Evolutionary conservation across 2,113 vertebrate genomes (phyloP), one percentile per base, ranked within the genome.

Genomic region (Petrocephalus zakoni): DNA sequence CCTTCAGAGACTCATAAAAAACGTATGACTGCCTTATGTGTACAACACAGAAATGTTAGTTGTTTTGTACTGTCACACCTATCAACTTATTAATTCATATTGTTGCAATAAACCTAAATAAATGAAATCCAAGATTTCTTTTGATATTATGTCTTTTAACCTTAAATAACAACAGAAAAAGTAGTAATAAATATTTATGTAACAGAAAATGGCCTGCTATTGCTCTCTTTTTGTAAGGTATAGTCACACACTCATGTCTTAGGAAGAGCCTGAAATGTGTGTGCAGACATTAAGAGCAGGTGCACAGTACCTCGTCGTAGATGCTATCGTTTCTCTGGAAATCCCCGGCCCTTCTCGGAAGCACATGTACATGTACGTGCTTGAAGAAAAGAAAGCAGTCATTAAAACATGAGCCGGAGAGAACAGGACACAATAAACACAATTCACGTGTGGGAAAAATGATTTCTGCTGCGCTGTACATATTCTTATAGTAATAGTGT

Each of bases 331-430:
- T 97, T 68, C 91, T 93, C 88, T 93, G 90, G 92, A 98, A 98
- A 94, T 98, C 97, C 34, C 96, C 96, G 0, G 90, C 91, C 90
- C 93, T 97, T 90, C 97, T 95, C 29, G 97, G 94, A 81, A 98
- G 95, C 81, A 98, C 83, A 0, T 97, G 97, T 91, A 98, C 92
- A 0, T 98, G 97, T 75, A 98, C 96, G n/a, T 98, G 97, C 96
- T 97, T 94, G 83, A 94, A 94, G 90, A 88, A 93, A 89, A n/a
- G 90, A n/a, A 8, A 4, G 52, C 52, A 29, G 42, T 11, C 8
- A 5, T 51, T 51, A 84, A 2, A n/a, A 13, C 6, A 85, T 2
- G n/a, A 15, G 46, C 82, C 25, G 21, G 17, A 29, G 46, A 85
- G 22, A 52, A 29, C 10, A 22, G 22, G 11, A 25, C 5, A 52